Base-by-base conservation (phyloP, 2,888 invertebrate genomes). In the Luperina nickerlii region DNA sequence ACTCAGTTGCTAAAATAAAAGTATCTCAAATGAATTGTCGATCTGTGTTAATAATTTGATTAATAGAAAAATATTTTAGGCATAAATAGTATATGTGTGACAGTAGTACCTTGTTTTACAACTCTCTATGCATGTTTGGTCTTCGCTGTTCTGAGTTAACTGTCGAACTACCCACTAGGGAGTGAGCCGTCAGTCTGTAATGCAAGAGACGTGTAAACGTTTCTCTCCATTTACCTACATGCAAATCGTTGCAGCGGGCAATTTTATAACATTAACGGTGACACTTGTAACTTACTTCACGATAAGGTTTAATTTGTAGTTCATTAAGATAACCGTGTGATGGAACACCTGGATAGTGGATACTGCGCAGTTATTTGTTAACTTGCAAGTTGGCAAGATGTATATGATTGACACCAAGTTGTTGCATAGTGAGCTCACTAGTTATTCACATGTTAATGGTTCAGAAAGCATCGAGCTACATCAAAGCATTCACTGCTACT, bases 171-270 rank as follows among this genome's bases (percentile, higher is more conserved):
- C 24, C 48, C 60, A 1, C 13, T 9, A 38, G 38, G 38, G 76
- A 81, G 71, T 18, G 27, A 62, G 62, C 38, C 78, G 15, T 24
- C 48, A 74, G 38, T 48, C 60, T 20, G 45, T 67, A 38, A 6
- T 62, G 83, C 67, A 4, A 51, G 6, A 81, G 18, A 51, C 73
- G n/a, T 38, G 57, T 54, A 48, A 82, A 45, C 27, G 63, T 57
- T 63, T n/a, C n/a, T n/a, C 63, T 62, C 66, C 32, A 71, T 81
- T 76, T 60, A n/a, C n/a, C n/a, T n/a, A 71, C 27, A 83, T 76
- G 81, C 57, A 67, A 84, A 74, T 80, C 65, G 65, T 83, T 62
- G 51, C 24, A 62, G 62, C 67, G 18, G 20, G 60, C 63, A 74
- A 72, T 74, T 68, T 74, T 76, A 62, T 72, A 66, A 79, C 74